Evolutionary conservation across 2,797 vertebrate species (phyloP).

Genomic region (Chelmon rostratus): DNA sequence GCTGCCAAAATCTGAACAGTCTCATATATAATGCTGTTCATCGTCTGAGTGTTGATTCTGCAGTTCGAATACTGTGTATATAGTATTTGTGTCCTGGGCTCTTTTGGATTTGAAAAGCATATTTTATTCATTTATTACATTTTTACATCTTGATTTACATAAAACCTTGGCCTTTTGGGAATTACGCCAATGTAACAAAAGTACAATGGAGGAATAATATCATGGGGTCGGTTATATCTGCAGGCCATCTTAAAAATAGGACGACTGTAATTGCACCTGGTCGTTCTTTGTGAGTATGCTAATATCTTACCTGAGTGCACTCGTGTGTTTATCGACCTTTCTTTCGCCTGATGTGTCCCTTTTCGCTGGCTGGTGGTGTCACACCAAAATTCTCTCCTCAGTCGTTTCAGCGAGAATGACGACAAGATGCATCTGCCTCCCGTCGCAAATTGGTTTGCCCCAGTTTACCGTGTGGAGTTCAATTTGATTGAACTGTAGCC

Average conservation of each 20-base stretch:
- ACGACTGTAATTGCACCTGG: conserved; percentile 6
- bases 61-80: conserved; percentile 5
- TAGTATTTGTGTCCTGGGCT: neutral
- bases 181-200: conserved; percentile 8
- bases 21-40: conserved; percentile 2
- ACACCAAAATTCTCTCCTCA: neutral
- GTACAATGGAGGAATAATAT: neutral
- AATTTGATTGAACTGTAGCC: conserved; percentile 22
- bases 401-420: neutral
- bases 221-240: conserved; percentile 1
- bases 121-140: conserved; percentile 36
- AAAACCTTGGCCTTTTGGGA: conserved; percentile 16
- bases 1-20: neutral
- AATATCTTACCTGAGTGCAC: conserved; percentile 8
- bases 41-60: neutral
- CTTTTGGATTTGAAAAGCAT: conserved; percentile 14
- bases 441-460: conserved; percentile 1
- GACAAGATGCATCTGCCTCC: conserved; percentile 5
- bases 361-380: neutral
- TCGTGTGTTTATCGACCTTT: neutral
- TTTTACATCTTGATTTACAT: conserved; percentile 26
- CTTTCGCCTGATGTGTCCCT: neutral
- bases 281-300: neutral
- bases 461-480: conserved; percentile 30
- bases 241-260: conserved; percentile 25